Percentiles rank a stretch among this genome's conserved stretches.
Evolutionary conservation across 2,797 vertebrate genomes (phyloP).

Genomic region (Myripristis murdjan): DNA sequence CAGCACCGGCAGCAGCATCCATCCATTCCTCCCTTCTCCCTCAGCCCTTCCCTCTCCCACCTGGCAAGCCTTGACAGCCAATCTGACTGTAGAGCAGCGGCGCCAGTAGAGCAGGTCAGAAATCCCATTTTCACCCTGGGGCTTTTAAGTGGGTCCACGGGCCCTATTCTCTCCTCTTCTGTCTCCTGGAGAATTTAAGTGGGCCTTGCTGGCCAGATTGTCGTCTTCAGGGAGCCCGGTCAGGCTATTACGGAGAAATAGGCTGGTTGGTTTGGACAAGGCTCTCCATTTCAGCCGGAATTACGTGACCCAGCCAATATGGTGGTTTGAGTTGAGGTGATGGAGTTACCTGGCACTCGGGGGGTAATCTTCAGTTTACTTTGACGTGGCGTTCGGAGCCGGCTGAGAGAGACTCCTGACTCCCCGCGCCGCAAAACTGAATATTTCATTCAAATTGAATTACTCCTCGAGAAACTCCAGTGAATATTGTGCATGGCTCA

Average conservation of each 20-base stretch:
- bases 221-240: constrained; percentile 64
- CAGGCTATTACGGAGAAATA: constrained; percentile 69
- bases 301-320: constrained; percentile 48
- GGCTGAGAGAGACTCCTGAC: background rate
- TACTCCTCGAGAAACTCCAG: background rate
- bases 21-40: constrained; percentile 39
- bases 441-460: constrained; percentile 17
- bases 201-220: constrained; percentile 58
- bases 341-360: constrained; percentile 13
- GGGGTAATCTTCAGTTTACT: constrained; percentile 22
- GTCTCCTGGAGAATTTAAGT: constrained; percentile 73
- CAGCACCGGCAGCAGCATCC: constrained; percentile 57
- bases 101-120: constrained; percentile 73
- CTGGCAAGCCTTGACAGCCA: constrained; percentile 73
- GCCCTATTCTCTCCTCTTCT: constrained; percentile 60
- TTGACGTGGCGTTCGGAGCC: background rate
- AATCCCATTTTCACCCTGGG: constrained; percentile 79
- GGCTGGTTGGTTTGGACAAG: constrained; percentile 50
- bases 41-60: constrained; percentile 40
- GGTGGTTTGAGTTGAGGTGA: constrained; percentile 27
- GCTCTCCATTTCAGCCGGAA: constrained; percentile 57
- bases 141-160: constrained; percentile 69
- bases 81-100: constrained; percentile 61
- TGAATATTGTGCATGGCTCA: constrained; percentile 14
- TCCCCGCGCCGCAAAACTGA: background rate